Percentiles rank a stretch among this genome's conserved stretches.
phyloP scores from a whole-genome alignment of 2,113 vertebrate genomes.

The Chloropsis cyanopogon region DNA sequence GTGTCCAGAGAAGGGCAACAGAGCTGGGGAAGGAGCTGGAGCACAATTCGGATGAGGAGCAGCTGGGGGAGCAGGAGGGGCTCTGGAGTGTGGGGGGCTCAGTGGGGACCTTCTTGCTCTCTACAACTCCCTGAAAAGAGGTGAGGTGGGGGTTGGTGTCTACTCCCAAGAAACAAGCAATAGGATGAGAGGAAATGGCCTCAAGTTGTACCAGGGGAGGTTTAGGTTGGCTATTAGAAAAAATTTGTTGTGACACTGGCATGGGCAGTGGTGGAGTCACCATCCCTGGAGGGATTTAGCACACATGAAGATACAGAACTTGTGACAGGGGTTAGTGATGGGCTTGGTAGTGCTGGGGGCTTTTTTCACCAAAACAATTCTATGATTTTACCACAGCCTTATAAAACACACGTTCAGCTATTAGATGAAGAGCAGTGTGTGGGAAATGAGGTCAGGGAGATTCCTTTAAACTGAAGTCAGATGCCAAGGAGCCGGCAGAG shows the following conservation, averaged over 20 bases:
- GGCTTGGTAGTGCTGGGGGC: not conserved
- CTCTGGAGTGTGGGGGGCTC: not conserved
- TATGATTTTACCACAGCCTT: not conserved
- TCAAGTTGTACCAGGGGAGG: not conserved
- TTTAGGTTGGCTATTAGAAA: not conserved
- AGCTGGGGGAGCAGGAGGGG: not conserved
- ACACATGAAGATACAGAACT: rapidly evolving
- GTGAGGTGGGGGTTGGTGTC: not conserved
- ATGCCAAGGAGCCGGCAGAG: not conserved
- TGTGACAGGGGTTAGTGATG: not conserved
- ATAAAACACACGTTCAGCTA: not conserved
- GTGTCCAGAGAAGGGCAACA: not conserved
- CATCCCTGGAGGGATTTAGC: not conserved
- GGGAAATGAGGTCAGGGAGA: not conserved
- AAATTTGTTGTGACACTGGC: not conserved
- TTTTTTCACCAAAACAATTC: not conserved
- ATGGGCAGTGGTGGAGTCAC: not conserved
- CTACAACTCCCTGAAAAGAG: not conserved
- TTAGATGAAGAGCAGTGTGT: not conserved
- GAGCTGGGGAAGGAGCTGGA: not conserved
- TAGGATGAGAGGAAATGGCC: not conserved
- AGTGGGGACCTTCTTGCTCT: not conserved
- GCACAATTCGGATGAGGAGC: not conserved
- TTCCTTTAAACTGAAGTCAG: not conserved
- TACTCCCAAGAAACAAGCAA: not conserved